Base-by-base conservation (phyloP, 23 tunicate genomes). In the Trididemnum clinides region DNA sequence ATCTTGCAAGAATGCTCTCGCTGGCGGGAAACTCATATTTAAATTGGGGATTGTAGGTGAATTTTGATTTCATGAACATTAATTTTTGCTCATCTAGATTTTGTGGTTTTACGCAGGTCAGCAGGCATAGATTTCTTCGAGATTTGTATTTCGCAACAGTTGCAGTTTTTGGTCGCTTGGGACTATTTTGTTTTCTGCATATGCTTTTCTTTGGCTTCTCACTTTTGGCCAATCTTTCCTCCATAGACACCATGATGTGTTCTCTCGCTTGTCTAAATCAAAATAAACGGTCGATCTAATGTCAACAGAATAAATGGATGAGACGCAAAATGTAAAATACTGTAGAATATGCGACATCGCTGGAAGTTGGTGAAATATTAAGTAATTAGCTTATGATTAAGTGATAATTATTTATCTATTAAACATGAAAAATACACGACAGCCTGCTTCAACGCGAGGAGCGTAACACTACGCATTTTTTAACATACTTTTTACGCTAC, bases 21-120 rank as follows among this genome's bases (percentile, higher is more conserved):
- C 83, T 84, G 31, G 85, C 71, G 2, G 97, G 87, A 79, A 80
- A 88, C 27, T 84, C 87, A 50, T 92, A 92, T 80, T 88, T 75
- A 37, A 92, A 92, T 64, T 87, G 89, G 20, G 97, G 97, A 63
- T 92, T 92, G 33, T 88, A 85, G 23, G 92, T 76, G 59, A 54
- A 92, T 18, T 57, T 39, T 0, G 97, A 92, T 50, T 78, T 57
- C 62, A 92, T 74, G 33, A 92, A 92, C 72, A 71, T 78, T 32
- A 19, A 34, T 54, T 92, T 92, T 79, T 92, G 92, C 32, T 79
- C 77, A 25, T 92, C 97, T 20, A 92, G 59, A 78, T 92, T 92
- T 72, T 75, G 78, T 25, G 97, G 97, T 73, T 88, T 84, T n/a
- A 92, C 84, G 20, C 87, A 82, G 21, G 92, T 73, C 5, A 88